These are phyloP conservation scores for Hydrotaea cyrtoneurina DNA, from an alignment of 2,888 invertebrate species.

Conservation along the genomic window DNA sequence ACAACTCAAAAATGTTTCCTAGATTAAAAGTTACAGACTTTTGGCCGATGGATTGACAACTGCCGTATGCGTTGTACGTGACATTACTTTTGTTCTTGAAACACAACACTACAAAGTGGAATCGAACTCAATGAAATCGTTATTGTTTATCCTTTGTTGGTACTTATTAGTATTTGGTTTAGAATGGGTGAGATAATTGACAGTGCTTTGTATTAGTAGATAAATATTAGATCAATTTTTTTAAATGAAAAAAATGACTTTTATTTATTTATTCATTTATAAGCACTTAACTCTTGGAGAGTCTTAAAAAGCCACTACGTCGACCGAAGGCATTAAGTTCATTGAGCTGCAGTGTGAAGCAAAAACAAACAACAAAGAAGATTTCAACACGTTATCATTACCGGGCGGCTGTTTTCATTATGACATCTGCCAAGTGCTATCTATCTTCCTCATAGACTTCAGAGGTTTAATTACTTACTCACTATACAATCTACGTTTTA, in stretches of 20 bases:
- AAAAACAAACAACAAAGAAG: background rate
- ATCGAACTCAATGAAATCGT: no score
- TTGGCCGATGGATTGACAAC: no score
- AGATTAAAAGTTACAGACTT: no score
- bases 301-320: background rate
- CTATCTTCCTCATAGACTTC: background rate
- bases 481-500: no score
- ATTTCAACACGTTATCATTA: background rate
- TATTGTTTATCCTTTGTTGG: background rate
- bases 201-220: background rate
- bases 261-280: slow-evolving; percentile 5
- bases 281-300: background rate
- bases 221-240: background rate
- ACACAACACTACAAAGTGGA: no score
- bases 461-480: no score
- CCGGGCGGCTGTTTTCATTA: background rate
- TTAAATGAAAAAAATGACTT: background rate
- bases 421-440: background rate
- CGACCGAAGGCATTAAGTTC: background rate
- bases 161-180: background rate
- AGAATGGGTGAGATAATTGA: background rate
- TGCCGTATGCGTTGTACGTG: no score
- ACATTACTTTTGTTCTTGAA: no score
- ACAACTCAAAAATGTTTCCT: no score
- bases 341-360: background rate